These are phyloP conservation scores for Pterophyllum scalare DNA, from an alignment of 2,113 vertebrate species.

Conservation along the genomic window DNA sequence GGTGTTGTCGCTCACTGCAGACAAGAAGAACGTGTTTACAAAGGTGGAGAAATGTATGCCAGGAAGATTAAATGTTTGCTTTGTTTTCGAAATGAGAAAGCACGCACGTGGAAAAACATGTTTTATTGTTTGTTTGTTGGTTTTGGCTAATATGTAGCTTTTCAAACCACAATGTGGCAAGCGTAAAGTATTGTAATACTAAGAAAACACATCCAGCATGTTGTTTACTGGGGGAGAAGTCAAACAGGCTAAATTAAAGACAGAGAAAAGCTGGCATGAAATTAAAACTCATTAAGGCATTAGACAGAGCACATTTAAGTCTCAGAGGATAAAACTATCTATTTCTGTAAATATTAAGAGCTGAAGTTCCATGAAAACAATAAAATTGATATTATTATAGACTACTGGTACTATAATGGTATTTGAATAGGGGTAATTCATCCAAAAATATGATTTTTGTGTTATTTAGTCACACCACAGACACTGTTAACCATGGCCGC, in stretches of 20 bases:
- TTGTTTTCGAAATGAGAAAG: background rate
- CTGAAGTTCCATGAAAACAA: background rate
- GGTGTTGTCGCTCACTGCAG: slow-evolving; percentile 91
- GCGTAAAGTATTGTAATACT: background rate
- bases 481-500: background rate
- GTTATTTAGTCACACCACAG: background rate
- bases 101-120: background rate
- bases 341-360: slow-evolving; percentile 22
- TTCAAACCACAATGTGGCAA: background rate
- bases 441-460: too few relatives aligned
- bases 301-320: slow-evolving; percentile 5
- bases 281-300: slow-evolving; percentile 58
- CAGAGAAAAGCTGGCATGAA: slow-evolving; percentile 61
- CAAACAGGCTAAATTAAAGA: slow-evolving; percentile 41
- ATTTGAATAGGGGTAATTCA: background rate
- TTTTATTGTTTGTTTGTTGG: background rate
- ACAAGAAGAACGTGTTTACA: slow-evolving; percentile 31
- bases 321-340: background rate
- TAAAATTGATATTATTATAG: background rate
- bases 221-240: slow-evolving; percentile 28
- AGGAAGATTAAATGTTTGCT: background rate
- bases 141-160: background rate
- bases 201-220: background rate
- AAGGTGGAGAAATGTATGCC: background rate
- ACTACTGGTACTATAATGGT: background rate